Base-by-base conservation (phyloP, 2,888 invertebrate species). In the Drosophila tanythrix region DNA sequence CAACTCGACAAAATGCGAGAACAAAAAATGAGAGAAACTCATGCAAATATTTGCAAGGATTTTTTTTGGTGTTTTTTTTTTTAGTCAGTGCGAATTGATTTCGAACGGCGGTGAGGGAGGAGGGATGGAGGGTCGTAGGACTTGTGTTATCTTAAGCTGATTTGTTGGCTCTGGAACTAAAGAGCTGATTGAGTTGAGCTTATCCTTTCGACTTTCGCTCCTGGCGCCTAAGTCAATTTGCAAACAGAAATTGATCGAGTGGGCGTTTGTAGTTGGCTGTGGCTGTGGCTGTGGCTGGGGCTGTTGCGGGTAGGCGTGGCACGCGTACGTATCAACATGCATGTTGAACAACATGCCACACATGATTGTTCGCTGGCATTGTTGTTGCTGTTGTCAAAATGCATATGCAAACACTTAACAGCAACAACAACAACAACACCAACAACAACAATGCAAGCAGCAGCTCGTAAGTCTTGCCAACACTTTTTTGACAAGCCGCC, bases 71-170 rank as follows among this genome's bases (percentile, higher is more conserved):
- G 29, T 33, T 73, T 53, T 55, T 43, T 29, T 18, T 10, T 8
- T 21, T 38, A 13, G 13, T 38, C 43, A 13, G 25, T 25, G 25
- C 15, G 46, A 15, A 46, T 46, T 25, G 46, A 46, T 46, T 46
- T 46, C 2, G 4, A 15, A 8, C 21, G 8, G 15, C 4, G 4
- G 13, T 3, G 21, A 2, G 11, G 11, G 5, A 5, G 36, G 27
- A 7, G 36, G 36, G 7, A 18, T 7, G 36, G 36, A 36, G 15
- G 8, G 10, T 6, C 8, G 27, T 52, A 7, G 59, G 58, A 50
- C 60, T n/a, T n/a, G 11, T 87, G 90, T 87, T 87, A 80, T 85
- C 87, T 86, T 85, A 90, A 78, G 90, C 88, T 87, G 90, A 87
- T 87, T 87, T 89, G 88, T 88, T 84, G 73, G 88, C 76, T 63